phyloP scores from a whole-genome alignment of 2,888 invertebrate genomes.

The Clitarchus hookeri region DNA sequence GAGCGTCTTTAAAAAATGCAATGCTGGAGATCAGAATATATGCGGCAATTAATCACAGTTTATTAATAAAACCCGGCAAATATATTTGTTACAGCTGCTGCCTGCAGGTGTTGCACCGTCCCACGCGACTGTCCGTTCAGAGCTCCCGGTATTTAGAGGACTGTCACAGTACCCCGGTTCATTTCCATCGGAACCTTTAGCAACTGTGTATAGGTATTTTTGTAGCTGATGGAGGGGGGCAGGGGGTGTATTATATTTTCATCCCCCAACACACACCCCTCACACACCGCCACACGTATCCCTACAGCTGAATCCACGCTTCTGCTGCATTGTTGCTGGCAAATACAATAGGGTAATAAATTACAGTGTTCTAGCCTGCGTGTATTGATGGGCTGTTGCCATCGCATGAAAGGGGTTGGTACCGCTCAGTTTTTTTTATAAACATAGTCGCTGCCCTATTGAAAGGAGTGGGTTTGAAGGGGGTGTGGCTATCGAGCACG shows the following conservation, averaged over 20 bases:
- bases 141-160: neutral
- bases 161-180: neutral
- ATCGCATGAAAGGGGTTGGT: neutral
- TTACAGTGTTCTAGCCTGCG: neutral
- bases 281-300: neutral
- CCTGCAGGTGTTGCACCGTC: neutral
- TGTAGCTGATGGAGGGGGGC: neutral
- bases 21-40: neutral
- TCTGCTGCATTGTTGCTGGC: neutral
- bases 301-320: neutral
- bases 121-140: neutral
- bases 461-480: neutral
- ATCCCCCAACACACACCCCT: neutral
- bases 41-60: neutral
- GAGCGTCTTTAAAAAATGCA: no score
- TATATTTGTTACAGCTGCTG: neutral
- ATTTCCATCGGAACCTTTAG: no score
- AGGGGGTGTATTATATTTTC: neutral
- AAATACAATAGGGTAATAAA: constrained; percentile 14
- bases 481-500: neutral
- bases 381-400: constrained; percentile 1
- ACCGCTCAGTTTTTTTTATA: neutral
- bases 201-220: neutral
- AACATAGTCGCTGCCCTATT: neutral
- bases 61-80: neutral